phyloP scores from a whole-genome alignment of 2,797 vertebrate genomes.

The Protonibea diacanthus region DNA sequence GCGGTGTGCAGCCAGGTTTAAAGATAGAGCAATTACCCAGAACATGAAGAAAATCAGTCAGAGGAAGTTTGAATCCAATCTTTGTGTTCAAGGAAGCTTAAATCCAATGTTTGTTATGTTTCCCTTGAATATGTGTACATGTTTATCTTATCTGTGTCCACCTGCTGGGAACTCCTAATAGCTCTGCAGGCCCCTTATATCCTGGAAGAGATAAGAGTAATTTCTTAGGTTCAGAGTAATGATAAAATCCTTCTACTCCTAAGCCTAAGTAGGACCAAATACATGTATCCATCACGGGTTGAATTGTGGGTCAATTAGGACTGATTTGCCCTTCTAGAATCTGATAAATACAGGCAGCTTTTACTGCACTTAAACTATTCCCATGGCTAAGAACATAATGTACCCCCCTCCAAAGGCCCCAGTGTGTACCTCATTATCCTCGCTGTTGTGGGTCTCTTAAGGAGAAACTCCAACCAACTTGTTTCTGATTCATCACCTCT shows the following conservation, averaged over 20 bases:
- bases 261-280: not conserved
- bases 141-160: not conserved
- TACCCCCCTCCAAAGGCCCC: not conserved
- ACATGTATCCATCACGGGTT: not conserved
- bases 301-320: slow-evolving; percentile 7
- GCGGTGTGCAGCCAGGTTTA: not conserved
- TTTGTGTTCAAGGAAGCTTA: slow-evolving; percentile 21
- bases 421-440: slow-evolving; percentile 29
- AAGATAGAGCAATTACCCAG: slow-evolving; percentile 15
- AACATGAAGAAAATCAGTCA: slow-evolving; percentile 6
- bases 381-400: slow-evolving; percentile 27
- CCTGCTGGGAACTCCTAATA: slow-evolving; percentile 3
- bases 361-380: slow-evolving; percentile 12
- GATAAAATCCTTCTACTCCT: slow-evolving; percentile 7
- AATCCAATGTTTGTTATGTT: slow-evolving; percentile 13
- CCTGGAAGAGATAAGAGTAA: not conserved
- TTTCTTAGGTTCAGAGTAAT: slow-evolving; percentile 12
- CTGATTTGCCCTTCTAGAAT: slow-evolving; percentile 1
- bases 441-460: slow-evolving; percentile 27
- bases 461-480: slow-evolving; percentile 14
- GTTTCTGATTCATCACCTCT: slow-evolving; percentile 28
- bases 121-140: not conserved
- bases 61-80: not conserved
- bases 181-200: slow-evolving; percentile 4
- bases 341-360: not conserved